These are phyloP conservation scores for Hiodon tergisus DNA, from an alignment of 2,113 vertebrate species.

Conservation along the genomic window DNA sequence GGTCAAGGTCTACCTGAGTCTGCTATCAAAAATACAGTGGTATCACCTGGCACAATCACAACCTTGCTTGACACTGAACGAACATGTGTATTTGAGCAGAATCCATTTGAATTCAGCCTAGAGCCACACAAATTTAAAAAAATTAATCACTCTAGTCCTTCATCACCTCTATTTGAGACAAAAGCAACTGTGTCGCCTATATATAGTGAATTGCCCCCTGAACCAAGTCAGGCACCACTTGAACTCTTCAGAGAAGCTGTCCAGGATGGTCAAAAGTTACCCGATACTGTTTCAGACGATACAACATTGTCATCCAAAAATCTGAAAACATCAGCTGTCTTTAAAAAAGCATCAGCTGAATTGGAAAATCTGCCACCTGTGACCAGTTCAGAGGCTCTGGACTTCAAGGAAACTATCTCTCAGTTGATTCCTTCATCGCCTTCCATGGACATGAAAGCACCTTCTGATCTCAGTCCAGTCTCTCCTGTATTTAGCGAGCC, in stretches of 20 bases:
- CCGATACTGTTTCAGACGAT: conserved; percentile 7
- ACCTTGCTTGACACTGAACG: not conserved
- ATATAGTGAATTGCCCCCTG: conserved; percentile 2
- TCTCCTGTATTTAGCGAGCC: conserved; percentile 6
- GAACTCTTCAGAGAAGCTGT: not conserved
- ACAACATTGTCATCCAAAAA: not conserved
- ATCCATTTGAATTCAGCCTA: not conserved
- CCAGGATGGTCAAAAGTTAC: not conserved
- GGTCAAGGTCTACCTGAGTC: not conserved
- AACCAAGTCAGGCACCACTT: conserved; percentile 6
- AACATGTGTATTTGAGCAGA: not conserved
- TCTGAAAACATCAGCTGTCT: conserved; percentile 19
- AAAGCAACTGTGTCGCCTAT: conserved; percentile 4
- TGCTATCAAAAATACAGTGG: not conserved
- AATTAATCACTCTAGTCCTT: not conserved
- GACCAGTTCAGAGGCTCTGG: not conserved
- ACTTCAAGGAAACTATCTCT: not conserved
- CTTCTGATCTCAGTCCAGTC: conserved; percentile 5
- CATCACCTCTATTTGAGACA: not conserved
- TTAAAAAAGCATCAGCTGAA: conserved; percentile 45
- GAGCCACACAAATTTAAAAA: conserved; percentile 26
- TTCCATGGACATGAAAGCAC: not conserved
- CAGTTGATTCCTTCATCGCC: not conserved
- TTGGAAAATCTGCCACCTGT: conserved; percentile 13
- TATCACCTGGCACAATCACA: not conserved